Percentiles rank a stretch among this genome's conserved stretches.
These are phyloP conservation scores for Yponomeuta sedellus DNA, from an alignment of 2,888 invertebrate genomes.

Conservation along the genomic window DNA sequence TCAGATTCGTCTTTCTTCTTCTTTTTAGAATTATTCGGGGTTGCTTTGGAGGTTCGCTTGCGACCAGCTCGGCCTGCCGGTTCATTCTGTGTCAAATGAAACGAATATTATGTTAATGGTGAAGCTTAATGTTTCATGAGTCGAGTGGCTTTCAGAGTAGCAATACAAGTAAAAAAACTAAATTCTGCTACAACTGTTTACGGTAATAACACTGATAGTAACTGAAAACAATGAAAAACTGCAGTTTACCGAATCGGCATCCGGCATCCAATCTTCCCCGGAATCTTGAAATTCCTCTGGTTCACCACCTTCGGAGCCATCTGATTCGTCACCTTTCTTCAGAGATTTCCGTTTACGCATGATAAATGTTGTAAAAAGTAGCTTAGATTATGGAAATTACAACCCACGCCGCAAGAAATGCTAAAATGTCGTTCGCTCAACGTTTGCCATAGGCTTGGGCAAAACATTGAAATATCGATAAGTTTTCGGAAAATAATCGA, in stretches of 20 bases:
- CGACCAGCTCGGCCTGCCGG: constrained; percentile 46
- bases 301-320: constrained; percentile 64
- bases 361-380: constrained; percentile 23
- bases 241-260: constrained; percentile 63
- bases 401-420: constrained; percentile 35
- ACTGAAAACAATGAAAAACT: constrained; percentile 1
- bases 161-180: background rate
- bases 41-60: constrained; percentile 50
- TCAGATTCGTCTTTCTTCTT: constrained; percentile 68
- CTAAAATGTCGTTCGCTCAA: constrained; percentile 13
- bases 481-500: no score
- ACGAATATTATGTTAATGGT: no score
- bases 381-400: constrained; percentile 23
- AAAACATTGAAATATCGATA: no score
- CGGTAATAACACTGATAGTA: background rate
- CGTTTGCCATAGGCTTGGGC: no score
- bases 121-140: background rate
- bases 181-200: background rate
- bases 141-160: background rate
- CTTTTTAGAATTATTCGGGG: constrained; percentile 62
- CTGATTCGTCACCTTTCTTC: constrained; percentile 65
- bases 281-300: constrained; percentile 75
- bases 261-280: constrained; percentile 75
- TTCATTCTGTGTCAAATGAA: constrained; percentile 40
- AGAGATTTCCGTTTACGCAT: constrained; percentile 71